These are phyloP conservation scores for Conomelus anceps DNA, from an alignment of 2,888 invertebrate species.

Conservation along the genomic window DNA sequence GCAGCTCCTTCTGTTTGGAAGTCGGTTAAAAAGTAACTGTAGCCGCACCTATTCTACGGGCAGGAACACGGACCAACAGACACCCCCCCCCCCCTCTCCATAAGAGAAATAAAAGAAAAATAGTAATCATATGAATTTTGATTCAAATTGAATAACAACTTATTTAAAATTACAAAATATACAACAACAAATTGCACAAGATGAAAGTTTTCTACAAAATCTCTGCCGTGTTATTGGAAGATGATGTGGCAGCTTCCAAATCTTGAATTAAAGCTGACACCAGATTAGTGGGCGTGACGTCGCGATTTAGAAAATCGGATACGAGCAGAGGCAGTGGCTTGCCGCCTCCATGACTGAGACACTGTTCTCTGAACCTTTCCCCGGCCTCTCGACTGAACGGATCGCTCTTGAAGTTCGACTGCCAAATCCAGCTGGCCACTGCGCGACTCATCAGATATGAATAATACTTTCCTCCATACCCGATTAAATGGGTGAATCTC, in stretches of 20 bases:
- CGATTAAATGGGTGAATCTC: constrained; percentile 91
- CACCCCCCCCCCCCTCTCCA: too few relatives aligned
- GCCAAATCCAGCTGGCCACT: constrained; percentile 90
- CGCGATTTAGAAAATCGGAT: constrained; percentile 66
- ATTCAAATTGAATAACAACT: too few relatives aligned
- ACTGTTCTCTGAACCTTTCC: constrained; percentile 64
- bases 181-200: not conserved
- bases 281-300: constrained; percentile 68
- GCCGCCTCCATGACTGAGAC: constrained; percentile 83
- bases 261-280: constrained; percentile 62
- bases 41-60: too few relatives aligned
- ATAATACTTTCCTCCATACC: constrained; percentile 98
- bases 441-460: constrained; percentile 93
- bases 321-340: constrained; percentile 59
- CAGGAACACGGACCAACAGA: too few relatives aligned
- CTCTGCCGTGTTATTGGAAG: not conserved
- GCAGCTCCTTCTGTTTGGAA: too few relatives aligned
- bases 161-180: too few relatives aligned
- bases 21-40: too few relatives aligned
- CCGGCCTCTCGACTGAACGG: constrained; percentile 74
- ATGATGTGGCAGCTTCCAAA: constrained; percentile 21
- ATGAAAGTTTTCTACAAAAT: not conserved
- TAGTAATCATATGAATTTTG: too few relatives aligned
- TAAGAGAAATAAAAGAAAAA: too few relatives aligned
- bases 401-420: constrained; percentile 68